Evolutionary conservation across 2,888 invertebrate species (phyloP), one percentile per base, ranked within the genome.

Genomic region (Nemotelus pantherinus): DNA sequence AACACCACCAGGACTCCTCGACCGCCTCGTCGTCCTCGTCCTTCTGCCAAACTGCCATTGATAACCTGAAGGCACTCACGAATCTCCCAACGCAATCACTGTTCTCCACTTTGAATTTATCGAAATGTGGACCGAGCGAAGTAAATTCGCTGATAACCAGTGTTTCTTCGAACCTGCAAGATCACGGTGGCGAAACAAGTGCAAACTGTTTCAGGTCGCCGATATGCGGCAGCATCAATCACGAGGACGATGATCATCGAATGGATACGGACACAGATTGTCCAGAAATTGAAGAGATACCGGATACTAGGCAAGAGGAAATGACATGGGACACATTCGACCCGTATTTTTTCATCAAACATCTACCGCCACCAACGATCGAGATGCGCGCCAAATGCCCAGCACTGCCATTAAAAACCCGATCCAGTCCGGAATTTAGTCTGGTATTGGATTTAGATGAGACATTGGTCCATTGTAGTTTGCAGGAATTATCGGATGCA

Each of bases 401-500:
- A 2, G 97, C 97, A 2, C 88, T 98, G 77, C 98, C 98, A 0
- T 89, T 97, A 60, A 96, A 96, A 85, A 98, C 97, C 0, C 88
- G 97, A 71, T 95, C 96, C 83, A 95, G 96, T 83, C 97, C 97
- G 0, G 95, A 96, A 85, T 97, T 96, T 82, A 97, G 97, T 87
- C 88, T 98, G 87, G 96, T 89, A 25, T 81, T 89, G 67, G 92
- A 92, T 82, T 84, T 92, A 80, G 98, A 98, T 87, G 98, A 98
- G 88, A 98, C 98, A 0, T 88, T 98, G 83, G 98, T 98, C 2
- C 98, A 98, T 86, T 98, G 98, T 87, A 96, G 96, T 82, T 90
- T 98, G 2, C 95, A 95, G 82, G 96, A 96, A 87, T 88, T 98
- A 78, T 93, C 95, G 0, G 97, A 97, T 85, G 97, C 97, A 0